These are phyloP conservation scores for Eucera pruinosa DNA, from an alignment of 2,888 invertebrate genomes.

Conservation along the genomic window DNA sequence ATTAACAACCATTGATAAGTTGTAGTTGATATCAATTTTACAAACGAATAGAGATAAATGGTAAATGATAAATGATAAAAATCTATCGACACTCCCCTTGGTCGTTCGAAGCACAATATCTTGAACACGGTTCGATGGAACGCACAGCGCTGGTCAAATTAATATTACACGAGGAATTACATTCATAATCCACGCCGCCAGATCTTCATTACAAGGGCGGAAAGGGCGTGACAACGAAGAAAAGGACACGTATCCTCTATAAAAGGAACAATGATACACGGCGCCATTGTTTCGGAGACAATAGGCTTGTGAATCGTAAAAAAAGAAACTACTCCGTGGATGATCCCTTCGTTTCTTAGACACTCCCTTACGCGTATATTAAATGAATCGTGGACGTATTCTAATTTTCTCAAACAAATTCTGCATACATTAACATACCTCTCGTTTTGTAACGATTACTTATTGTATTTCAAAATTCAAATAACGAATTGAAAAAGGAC, in stretches of 20 bases:
- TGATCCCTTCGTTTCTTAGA: slow-evolving; percentile 41
- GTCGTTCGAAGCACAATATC: neutral
- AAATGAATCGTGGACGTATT: slow-evolving; percentile 20
- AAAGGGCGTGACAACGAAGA: slow-evolving; percentile 49
- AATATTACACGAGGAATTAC: slow-evolving; percentile 44
- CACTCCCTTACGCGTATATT: slow-evolving; percentile 39
- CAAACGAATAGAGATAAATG: too few relatives aligned
- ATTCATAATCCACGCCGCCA: slow-evolving; percentile 34
- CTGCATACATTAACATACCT: too few relatives aligned
- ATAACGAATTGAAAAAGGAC: too few relatives aligned
- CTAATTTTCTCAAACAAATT: slow-evolving; percentile 19
- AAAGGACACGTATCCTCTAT: slow-evolving; percentile 49
- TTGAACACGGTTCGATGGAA: neutral
- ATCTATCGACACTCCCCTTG: neutral
- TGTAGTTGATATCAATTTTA: too few relatives aligned
- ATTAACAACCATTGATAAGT: too few relatives aligned
- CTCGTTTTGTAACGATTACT: too few relatives aligned
- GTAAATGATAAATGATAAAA: neutral
- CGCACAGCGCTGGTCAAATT: slow-evolving; percentile 38
- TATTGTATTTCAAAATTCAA: too few relatives aligned
- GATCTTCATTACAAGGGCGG: slow-evolving; percentile 63
- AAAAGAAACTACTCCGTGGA: slow-evolving; percentile 20
- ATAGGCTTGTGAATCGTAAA: slow-evolving; percentile 38
- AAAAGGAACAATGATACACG: slow-evolving; percentile 76
- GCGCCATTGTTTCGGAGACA: slow-evolving; percentile 71